Conservation (phyloP, 2,113 vertebrate species). For the Anhinga rufa region DNA sequence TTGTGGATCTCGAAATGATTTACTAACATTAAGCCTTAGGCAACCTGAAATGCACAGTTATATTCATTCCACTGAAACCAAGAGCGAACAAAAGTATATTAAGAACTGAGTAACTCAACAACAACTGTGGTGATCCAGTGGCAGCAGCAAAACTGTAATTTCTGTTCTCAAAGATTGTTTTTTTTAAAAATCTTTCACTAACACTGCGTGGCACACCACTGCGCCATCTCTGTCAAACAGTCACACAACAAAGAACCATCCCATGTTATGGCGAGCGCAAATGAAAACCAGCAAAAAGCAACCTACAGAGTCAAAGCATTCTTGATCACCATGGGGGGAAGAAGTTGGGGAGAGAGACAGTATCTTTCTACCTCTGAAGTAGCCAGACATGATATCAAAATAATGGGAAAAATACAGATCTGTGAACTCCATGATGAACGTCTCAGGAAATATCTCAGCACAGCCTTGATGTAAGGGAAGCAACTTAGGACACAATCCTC, state of each 20-base stretch:
- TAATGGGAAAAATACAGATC: not conserved
- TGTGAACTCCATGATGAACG: not conserved
- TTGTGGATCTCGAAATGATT: not conserved
- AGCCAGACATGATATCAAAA: not conserved
- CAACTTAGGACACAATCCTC: not conserved
- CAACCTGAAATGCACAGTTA: not conserved
- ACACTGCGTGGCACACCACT: too few relatives aligned
- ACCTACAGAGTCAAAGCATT: not conserved
- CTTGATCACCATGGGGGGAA: not conserved
- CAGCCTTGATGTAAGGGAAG: not conserved
- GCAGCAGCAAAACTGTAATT: not conserved
- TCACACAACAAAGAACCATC: not conserved
- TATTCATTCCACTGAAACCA: not conserved
- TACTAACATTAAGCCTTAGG: not conserved
- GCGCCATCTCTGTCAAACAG: not conserved
- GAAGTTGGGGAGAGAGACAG: not conserved
- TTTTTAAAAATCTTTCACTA: not conserved
- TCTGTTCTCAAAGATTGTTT: not conserved
- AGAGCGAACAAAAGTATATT: not conserved
- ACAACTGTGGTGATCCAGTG: not conserved
- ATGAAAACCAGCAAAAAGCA: not conserved
- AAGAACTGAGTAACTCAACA: not conserved
- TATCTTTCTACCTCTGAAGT: not conserved
- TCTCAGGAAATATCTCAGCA: not conserved
- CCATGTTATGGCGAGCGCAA: not conserved